Percentiles rank a stretch among this genome's conserved stretches.
Evolutionary conservation across 2,113 vertebrate species (phyloP).

Genomic region (Ivindomyrus marchei): DNA sequence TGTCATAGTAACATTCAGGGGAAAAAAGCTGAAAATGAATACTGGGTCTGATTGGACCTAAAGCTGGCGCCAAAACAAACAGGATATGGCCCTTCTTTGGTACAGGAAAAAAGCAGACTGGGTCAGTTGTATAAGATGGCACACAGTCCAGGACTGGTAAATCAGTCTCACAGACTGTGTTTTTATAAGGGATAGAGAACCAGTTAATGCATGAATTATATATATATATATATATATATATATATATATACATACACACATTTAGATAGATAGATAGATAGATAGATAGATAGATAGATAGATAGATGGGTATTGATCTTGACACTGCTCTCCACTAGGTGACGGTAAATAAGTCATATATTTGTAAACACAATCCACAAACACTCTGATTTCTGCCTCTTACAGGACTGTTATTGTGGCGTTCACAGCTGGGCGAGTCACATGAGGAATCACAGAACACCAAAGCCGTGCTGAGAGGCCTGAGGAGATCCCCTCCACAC

Average conservation of each 20-base stretch:
- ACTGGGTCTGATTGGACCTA: constrained; percentile 28
- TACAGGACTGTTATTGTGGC: background rate
- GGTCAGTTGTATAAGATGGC: background rate
- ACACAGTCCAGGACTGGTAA: background rate
- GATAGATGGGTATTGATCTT: background rate
- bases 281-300: background rate
- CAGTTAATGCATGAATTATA: background rate
- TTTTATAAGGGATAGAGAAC: background rate
- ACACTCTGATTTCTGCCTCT: background rate
- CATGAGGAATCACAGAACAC: background rate
- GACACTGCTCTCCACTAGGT: background rate
- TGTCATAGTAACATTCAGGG: constrained; percentile 15
- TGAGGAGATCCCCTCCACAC: background rate
- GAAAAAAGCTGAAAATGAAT: constrained; percentile 25
- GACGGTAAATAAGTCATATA: background rate
- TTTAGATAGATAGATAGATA: background rate
- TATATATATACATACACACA: background rate
- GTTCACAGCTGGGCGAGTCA: background rate
- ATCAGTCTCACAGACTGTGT: background rate
- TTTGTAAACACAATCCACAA: background rate
- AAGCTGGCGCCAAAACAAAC: constrained; percentile 41
- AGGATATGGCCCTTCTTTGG: constrained; percentile 38
- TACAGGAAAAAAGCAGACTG: background rate
- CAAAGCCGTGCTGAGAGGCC: background rate
- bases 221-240: too few relatives aligned